phyloP scores from a whole-genome alignment of 1,140 invertebrate genomes.

The Neomicropteryx cornuta region DNA sequence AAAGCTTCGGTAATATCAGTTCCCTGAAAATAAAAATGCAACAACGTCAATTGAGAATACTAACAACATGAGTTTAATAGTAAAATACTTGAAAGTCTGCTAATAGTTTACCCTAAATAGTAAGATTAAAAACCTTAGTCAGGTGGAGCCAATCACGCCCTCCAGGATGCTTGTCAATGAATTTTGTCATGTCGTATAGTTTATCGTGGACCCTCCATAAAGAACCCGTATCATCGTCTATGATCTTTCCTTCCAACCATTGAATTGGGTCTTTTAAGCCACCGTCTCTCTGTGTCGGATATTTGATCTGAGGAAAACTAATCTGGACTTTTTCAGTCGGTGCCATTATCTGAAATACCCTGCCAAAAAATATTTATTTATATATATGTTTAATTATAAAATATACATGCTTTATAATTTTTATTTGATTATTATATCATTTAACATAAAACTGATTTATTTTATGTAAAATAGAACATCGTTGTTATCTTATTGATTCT shows the following conservation, averaged over 20 bases:
- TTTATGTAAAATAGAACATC: too few species aligned
- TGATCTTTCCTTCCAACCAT: constrained; percentile 54
- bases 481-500: too few species aligned
- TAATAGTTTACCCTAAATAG: too few species aligned
- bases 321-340: too few species aligned
- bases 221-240: constrained; percentile 61
- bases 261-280: constrained; percentile 30
- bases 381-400: too few species aligned
- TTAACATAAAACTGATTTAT: too few species aligned
- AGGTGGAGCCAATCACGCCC: constrained; percentile 61
- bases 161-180: constrained; percentile 64
- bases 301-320: constrained; percentile 37
- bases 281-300: constrained; percentile 37
- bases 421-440: too few species aligned
- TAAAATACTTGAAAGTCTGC: too few species aligned
- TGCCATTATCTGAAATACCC: too few species aligned
- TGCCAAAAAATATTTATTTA: too few species aligned
- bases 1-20: constrained; percentile 71
- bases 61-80: too few species aligned
- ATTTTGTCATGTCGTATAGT: constrained; percentile 63
- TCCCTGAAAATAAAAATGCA: constrained; percentile 32
- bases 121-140: constrained; percentile 41
- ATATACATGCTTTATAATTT: too few species aligned
- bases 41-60: constrained; percentile 13
- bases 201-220: constrained; percentile 68